These are phyloP conservation scores for Huso huso DNA, from an alignment of 2,797 vertebrate species.

Conservation along the genomic window DNA sequence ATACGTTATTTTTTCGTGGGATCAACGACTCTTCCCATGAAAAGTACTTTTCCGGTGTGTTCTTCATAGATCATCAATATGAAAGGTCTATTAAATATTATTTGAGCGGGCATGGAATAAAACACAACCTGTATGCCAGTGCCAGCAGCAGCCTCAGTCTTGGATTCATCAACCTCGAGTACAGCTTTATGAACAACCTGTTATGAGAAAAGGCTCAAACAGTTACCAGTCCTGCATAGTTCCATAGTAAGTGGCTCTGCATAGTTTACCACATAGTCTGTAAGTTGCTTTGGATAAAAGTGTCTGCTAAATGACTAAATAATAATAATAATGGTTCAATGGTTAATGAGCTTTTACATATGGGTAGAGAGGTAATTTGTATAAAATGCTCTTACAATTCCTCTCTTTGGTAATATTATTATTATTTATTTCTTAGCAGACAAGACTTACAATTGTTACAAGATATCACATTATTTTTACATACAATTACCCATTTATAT, in stretches of 20 bases:
- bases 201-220: background rate
- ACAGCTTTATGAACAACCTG: slow-evolving; percentile 10
- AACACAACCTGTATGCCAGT: background rate
- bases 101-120: background rate
- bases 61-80: slow-evolving; percentile 9
- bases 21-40: slow-evolving; percentile 9
- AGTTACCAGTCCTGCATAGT: background rate
- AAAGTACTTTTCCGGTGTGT: slow-evolving; percentile 2
- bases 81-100: slow-evolving; percentile 11
- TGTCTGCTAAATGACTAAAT: too few relatives aligned
- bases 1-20: background rate
- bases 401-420: too few relatives aligned
- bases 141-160: background rate
- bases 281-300: too few relatives aligned
- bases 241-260: background rate
- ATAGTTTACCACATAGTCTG: too few relatives aligned
- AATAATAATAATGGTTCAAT: too few relatives aligned
- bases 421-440: too few relatives aligned
- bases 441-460: too few relatives aligned
- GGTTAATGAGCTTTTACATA: too few relatives aligned
- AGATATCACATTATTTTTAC: too few relatives aligned
- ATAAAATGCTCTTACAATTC: too few relatives aligned
- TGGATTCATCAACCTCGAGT: slow-evolving; percentile 7
- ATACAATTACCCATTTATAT: too few relatives aligned
- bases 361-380: too few relatives aligned